Evolutionary conservation across 2,888 invertebrate genomes (phyloP), one percentile per base, ranked within the genome.

Genomic region (Dicranocentrus wangi): DNA sequence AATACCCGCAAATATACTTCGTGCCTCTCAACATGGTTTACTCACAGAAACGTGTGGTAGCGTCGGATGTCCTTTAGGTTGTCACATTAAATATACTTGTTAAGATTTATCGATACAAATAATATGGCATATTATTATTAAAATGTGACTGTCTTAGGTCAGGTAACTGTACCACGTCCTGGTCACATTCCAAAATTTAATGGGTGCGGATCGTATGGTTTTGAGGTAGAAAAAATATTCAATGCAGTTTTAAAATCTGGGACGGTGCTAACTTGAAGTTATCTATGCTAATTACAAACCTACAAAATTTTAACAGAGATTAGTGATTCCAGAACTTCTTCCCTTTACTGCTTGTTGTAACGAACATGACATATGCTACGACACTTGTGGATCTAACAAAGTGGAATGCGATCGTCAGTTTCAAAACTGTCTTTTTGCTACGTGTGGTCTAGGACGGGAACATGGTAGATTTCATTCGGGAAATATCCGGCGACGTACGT

Each of bases 271-370:
- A 32, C 32, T 10, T 10, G 5, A 32, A 32, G 10, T 32, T 32
- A 32, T 32, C 10, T 32, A 32, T 7, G 32, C 32, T 10, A 32
- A 10, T 32, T 32, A n/a, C n/a, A n/a, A n/a, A n/a, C n/a, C 32
- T 32, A 7, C 10, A 32, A 32, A 32, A 32, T 32, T 32, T 47
- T 39, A 13, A 91, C 90, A 94, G 86, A 93, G 93, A 87, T 90
- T 96, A 70, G 95, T 96, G 0, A 89, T 94, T 1, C 91, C 91
- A 25, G 93, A 94, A 88, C 94, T 96, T 94, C 94, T 91, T 28
- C 93, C 94, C 88, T 94, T 96, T 94, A 94, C 93, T 1, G 91
- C 92, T 84, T 97, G 97, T 88, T 97, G 97, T 89, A 92, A 96
- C 88, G 88, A 89, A 0, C 97, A 97, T 88, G 97, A 97, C 87